Evolutionary conservation across 2,888 invertebrate species (phyloP), one percentile per base, ranked within the genome.

Genomic region (Sphecodes monilicornis): DNA sequence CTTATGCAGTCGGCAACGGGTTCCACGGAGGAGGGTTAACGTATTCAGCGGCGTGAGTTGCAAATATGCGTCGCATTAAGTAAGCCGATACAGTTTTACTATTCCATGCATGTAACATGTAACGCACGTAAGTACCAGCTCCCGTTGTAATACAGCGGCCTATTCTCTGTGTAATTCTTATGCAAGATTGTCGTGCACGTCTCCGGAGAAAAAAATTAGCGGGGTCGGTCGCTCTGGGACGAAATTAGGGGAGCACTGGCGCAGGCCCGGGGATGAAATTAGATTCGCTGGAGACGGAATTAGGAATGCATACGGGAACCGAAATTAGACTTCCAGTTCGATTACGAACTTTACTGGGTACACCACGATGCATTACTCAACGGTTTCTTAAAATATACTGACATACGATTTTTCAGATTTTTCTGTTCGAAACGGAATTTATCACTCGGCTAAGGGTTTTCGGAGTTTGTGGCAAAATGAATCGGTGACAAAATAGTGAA

Each of bases 31-130:
- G 1, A 8, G 50, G 50, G 22, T 66, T 76, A 82, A 71, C 82
- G 39, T 76, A 83, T 82, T 76, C 72, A 72, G 72, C 83, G 54
- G 50, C 83, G 73, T 83, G 84, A 84, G 84, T 84, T 70, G 84
- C 84, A 74, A 84, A 78, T 84, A 84, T 73, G 77, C n/a, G 84
- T 39, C 60, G 73, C 78, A 84, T 84, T 84, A 84, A 76, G 46
- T 73, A 83, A 84, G 29, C 60, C 84, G 77, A 77, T 78, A 70
- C 73, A 84, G 69, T 84, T 83, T 83, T 77, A 22, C 83, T 32
- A 39, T 76, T 60, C 72, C 76, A 69, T 72, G 76, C 72, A 50
- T 66, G 83, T 80, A 73, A 80, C n/a, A n/a, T n/a, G n/a, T n/a
- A n/a, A n/a, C n/a, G n/a, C n/a, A n/a, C 70, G 41, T 71, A 76